Evolutionary conservation across 2,797 vertebrate genomes (phyloP).

Genomic region (Pseudochirops corinnae): DNA sequence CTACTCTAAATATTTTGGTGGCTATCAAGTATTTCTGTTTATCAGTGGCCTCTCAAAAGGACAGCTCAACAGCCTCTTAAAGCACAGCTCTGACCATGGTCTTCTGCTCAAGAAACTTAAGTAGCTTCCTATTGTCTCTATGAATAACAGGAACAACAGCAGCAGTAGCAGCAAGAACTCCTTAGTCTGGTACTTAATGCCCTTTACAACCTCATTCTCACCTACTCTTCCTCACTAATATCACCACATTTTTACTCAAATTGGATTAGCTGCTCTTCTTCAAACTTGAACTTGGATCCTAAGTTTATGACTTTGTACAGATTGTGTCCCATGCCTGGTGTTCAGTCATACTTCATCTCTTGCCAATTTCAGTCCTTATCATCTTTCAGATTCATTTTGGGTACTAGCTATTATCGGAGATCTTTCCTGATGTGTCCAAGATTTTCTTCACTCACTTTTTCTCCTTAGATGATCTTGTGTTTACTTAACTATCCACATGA

Average conservation of each 20-base stretch:
- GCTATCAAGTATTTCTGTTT: not conserved
- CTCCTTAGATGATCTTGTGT: not conserved
- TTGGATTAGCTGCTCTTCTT: not conserved
- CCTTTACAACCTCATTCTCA: not conserved
- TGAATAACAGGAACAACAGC: too few relatives aligned
- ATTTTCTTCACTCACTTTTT: not conserved
- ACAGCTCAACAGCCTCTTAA: not conserved
- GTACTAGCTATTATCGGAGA: not conserved
- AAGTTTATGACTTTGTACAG: not conserved
- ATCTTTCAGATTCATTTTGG: not conserved
- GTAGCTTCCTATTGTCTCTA: not conserved
- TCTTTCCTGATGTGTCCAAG: not conserved
- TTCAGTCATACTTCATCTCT: too few relatives aligned
- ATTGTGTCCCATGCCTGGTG: not conserved
- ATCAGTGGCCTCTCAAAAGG: not conserved
- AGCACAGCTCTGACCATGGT: not conserved
- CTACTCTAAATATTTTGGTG: not conserved
- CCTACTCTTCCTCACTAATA: not conserved
- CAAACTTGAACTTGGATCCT: not conserved
- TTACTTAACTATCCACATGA: not conserved
- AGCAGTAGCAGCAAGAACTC: too few relatives aligned
- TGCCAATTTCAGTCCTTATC: not conserved
- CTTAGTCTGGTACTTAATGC: not conserved
- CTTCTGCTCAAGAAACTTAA: not conserved
- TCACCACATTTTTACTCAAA: not conserved